Percentiles rank a stretch among this genome's conserved stretches.
Conservation (phyloP, 2,888 invertebrate species). For the Thera obeliscata region DNA sequence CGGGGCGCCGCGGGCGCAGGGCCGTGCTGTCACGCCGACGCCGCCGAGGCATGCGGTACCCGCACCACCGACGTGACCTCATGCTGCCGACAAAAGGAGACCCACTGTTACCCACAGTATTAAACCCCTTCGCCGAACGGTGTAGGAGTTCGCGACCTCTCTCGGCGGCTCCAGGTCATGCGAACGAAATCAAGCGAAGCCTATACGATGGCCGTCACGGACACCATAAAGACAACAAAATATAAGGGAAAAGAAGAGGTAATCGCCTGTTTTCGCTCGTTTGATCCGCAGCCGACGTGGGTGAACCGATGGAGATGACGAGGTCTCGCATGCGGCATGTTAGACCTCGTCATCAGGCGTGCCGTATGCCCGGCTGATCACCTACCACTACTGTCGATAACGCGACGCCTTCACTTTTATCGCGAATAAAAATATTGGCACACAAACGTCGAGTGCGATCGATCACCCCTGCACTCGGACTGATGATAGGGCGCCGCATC, state of each 20-base stretch:
- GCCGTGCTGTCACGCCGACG: conserved; percentile 81
- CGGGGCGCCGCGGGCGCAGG: conserved; percentile 72
- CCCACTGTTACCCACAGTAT: background rate
- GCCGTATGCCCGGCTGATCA: background rate
- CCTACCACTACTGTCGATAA: background rate
- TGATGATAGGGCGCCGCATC: conserved; percentile 19
- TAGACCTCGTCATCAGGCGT: too few relatives aligned
- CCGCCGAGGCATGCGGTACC: conserved; percentile 52
- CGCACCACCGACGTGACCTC: conserved; percentile 80
- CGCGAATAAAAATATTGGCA: too few relatives aligned
- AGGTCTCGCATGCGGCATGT: background rate
- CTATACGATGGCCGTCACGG: background rate
- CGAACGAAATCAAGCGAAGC: background rate
- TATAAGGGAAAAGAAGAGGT: too few relatives aligned
- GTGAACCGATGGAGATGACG: background rate
- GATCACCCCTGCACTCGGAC: background rate
- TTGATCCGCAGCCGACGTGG: too few relatives aligned
- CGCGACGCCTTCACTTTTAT: background rate
- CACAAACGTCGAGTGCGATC: background rate
- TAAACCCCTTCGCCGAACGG: background rate
- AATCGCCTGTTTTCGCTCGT: too few relatives aligned
- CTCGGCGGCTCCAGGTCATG: background rate
- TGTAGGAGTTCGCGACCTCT: too few relatives aligned
- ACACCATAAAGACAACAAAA: too few relatives aligned
- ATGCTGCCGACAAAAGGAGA: conserved; percentile 64